Base-by-base conservation (phyloP, 2,888 invertebrate species). In the Agrotis ipsilon region DNA sequence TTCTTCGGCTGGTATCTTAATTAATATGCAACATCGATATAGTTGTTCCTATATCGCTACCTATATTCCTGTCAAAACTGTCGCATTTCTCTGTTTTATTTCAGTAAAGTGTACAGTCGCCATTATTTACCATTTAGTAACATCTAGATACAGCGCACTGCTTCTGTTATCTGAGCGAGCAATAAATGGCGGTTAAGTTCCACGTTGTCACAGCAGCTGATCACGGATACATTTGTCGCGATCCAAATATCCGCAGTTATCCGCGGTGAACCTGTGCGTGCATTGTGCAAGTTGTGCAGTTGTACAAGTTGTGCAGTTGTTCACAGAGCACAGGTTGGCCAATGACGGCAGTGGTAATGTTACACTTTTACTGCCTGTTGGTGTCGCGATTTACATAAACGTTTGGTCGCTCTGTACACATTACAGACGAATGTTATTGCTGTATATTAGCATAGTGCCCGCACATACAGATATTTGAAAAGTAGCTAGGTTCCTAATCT, bases 391-490 rank as follows among this genome's bases (percentile, higher is more conserved):
- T 46, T 71, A 27, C 78, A 62, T 63, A 14, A 55, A 13, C 49
- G 21, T 46, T 62, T 63, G 78, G 46, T 66, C 13, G 39, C 62
- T 43, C 51, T 27, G 67, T 27, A 13, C 27, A 59, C 62, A 58
- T 21, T 18, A 21, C 54, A 60, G 54, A 45, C 43, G 43, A 43
- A 64, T 64, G 74, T 65, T 60, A 60, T 74, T 39, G n/a, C 59
- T 52, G n/a, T 0, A 32, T 19, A 49, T 55, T 75, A n/a, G 19
- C 77, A 62, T 24, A 61, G 14, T 18, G n/a, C 32, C 32, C 43
- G 45, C 7, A 57, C 16, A 57, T 49, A 39, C 19, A 16, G 16
- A 46, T 13, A 6, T 32, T 21, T 14, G 32, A 24, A 32, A 5
- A 68, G 3, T 21, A 32, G 39, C 39, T 39, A 11, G n/a, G n/a